Base-by-base conservation (phyloP, 2,888 invertebrate genomes). In the Microplitis deprimator region DNA sequence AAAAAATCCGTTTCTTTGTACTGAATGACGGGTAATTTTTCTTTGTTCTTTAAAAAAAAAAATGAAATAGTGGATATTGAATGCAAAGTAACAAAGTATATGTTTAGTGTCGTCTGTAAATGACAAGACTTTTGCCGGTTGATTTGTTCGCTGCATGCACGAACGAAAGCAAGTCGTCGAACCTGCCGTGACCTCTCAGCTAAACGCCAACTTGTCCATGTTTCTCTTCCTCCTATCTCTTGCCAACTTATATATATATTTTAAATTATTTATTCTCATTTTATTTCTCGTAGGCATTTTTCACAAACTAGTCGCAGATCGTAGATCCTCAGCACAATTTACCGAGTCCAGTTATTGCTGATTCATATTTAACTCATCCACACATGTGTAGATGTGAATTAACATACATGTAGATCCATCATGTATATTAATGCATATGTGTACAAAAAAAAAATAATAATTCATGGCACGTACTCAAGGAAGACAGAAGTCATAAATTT, bases 151-250 rank as follows among this genome's bases (percentile, higher is more conserved):
- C 3, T 29, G 41, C 40, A 20, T 62, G 50, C 62, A 68, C 64
- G 41, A 69, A 69, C 61, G 20, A 10, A 10, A 41, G 41, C 29
- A 17, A 69, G 75, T 62, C 75, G 68, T 75, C 68, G 68, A 75
- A 75, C 75, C 61, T 60, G 20, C 62, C 20, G 41, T 75, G 68
- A 75, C 68, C 75, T 59, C 68, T 50, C 10, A 8, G 8, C 50
- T 50, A 39, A 29, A 16, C n/a, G 16, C 61, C 38, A 60, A 62
- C 41, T 61, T 17, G 59, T 39, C 62, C 75, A 61, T 69, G 69
- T 75, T 60, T 69, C 62, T 59, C 16, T 61, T 40, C 40, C 13
- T 16, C 38, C 60, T 67, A 39, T 16, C 5, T 60, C 8, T 17
- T 40, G 7, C 20, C 13, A 1, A n/a, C 40, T 10, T 61, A 40